Evolutionary conservation across 2,888 invertebrate genomes (phyloP), one percentile per base, ranked within the genome.

Genomic region (Phania funesta): DNA sequence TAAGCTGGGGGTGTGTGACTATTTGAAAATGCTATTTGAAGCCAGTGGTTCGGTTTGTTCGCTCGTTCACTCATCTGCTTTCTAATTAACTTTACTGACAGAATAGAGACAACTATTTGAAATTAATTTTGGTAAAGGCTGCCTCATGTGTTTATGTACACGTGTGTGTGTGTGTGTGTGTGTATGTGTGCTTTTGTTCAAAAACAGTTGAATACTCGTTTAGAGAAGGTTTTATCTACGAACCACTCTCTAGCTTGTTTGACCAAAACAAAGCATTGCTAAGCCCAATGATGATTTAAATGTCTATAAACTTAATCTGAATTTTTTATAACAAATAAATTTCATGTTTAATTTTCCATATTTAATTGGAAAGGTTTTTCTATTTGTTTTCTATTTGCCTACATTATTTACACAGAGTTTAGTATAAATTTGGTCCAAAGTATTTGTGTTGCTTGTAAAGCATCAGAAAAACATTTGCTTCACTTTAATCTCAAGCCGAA

Each of bases 11-110:
- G 20, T 13, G 1, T n/a, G 35, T 38, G 3, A 38, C 11, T 13
- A 4, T 38, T 1, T 2, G 4, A 4, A 38, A 38, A 38, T 3
- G 9, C 9, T 5, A n/a, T 11, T 13, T 38, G n/a, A 38, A 13
- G 35, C 1, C 2, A n/a, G 35, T n/a, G n/a, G n/a, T n/a, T n/a
- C n/a, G n/a, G n/a, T n/a, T n/a, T n/a, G 32, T n/a, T 20, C 3
- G 9, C 9, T 38, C 13, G 18, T 58, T 58, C n/a, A 32, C 0
- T 18, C 16, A 8, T 52, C 16, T 48, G 29, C 11, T 56, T 64
- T 65, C 38, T 71, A 78, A 78, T 78, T 71, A 65, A 41, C 32
- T 56, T n/a, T 41, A 38, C 18, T 41, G 41, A 32, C 64, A 41
- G 22, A 18, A 13, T 4, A 24, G 11, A 5, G 29, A 52, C 60